phyloP scores from a whole-genome alignment of 2,888 invertebrate genomes.

The Rhingia rostrata region DNA sequence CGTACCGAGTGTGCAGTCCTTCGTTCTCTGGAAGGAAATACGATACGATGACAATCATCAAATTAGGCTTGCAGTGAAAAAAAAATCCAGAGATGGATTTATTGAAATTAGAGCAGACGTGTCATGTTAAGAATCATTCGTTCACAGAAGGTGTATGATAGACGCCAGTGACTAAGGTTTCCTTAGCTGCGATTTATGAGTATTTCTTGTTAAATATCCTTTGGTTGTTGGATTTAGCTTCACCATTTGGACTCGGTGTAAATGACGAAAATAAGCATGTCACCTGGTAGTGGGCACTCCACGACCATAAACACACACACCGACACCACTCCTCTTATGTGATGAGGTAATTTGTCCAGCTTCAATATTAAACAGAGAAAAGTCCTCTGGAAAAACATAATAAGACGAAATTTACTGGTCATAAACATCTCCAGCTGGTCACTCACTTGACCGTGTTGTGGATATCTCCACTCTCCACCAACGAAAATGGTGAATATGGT shows the following conservation, averaged over 20 bases:
- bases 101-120: constrained; percentile 23
- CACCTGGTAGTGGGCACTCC: constrained; percentile 20
- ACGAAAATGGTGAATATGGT: not conserved
- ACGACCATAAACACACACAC: not conserved
- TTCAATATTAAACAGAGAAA: constrained; percentile 37
- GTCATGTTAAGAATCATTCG: not conserved
- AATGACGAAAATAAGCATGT: constrained; percentile 41
- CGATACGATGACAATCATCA: constrained; percentile 55
- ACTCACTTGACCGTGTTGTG: constrained; percentile 13
- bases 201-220: not conserved
- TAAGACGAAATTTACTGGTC: constrained; percentile 34
- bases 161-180: constrained; percentile 2
- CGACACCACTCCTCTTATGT: constrained; percentile 2
- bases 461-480: not conserved
- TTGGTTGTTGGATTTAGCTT: not conserved
- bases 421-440: constrained; percentile 43
- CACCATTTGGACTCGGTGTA: not conserved
- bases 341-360: constrained; percentile 32
- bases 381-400: constrained; percentile 22
- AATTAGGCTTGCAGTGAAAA: not conserved
- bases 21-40: constrained; percentile 38
- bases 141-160: not conserved
- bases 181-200: constrained; percentile 21
- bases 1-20: constrained; percentile 38
- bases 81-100: constrained; percentile 13